Conservation (phyloP, 2,888 invertebrate genomes). For the Agonopterix subpropinquella region DNA sequence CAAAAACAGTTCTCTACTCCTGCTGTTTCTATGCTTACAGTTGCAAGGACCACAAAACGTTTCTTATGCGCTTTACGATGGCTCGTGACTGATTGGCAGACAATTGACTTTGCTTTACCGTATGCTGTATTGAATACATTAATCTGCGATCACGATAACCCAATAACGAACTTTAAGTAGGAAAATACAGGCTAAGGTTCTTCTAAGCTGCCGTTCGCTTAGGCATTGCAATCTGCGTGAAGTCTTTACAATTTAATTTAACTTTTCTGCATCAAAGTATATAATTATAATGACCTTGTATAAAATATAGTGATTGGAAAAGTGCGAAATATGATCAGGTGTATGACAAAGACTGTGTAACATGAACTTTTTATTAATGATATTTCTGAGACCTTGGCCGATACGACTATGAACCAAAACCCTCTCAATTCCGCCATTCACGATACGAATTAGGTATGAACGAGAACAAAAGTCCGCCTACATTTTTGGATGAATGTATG, state of each 20-base stretch:
- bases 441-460: constrained; percentile 31
- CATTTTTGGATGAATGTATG: too few species aligned
- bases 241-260: too few species aligned
- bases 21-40: constrained; percentile 8
- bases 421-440: constrained; percentile 62
- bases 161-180: not conserved
- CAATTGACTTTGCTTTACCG: constrained; percentile 14
- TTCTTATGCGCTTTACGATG: constrained; percentile 9
- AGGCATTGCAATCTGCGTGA: not conserved
- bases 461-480: too few species aligned
- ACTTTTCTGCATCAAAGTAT: too few species aligned
- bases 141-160: constrained; percentile 18
- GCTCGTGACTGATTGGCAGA: constrained; percentile 28
- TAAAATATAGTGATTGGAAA: constrained; percentile 14
- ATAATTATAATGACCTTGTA: too few species aligned
- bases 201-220: not conserved
- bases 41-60: constrained; percentile 2
- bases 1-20: constrained; percentile 12
- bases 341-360: constrained; percentile 12
- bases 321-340: constrained; percentile 23
- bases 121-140: constrained; percentile 17
- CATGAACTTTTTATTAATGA: constrained; percentile 29
- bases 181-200: too few species aligned
- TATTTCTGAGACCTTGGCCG: constrained; percentile 39
- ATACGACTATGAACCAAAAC: constrained; percentile 19